phyloP scores from a whole-genome alignment of 2,113 vertebrate genomes.

The Myotis lucifugus region DNA sequence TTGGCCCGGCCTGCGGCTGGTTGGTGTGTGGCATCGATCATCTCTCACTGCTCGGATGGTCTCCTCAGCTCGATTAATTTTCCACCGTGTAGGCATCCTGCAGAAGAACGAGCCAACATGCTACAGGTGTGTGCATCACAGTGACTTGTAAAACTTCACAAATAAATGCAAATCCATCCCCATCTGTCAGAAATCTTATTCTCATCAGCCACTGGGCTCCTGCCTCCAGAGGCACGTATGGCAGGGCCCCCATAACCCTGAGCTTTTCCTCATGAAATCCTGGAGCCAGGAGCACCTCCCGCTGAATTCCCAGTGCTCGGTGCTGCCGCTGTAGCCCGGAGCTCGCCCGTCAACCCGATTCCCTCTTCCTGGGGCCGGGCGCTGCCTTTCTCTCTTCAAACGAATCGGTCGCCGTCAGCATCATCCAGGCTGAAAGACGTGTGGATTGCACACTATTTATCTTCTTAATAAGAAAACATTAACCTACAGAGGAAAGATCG shows the following conservation, averaged over 20 bases:
- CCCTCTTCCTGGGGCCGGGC: slow-evolving; percentile 69
- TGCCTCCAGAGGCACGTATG: slow-evolving; percentile 25
- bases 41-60: background rate
- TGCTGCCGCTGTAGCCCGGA: slow-evolving; percentile 72
- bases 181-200: background rate
- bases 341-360: slow-evolving; percentile 74
- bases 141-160: background rate
- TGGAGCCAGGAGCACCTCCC: slow-evolving; percentile 54
- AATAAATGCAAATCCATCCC: background rate
- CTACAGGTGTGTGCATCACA: background rate
- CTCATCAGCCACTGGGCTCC: no score
- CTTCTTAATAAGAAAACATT: slow-evolving; percentile 56
- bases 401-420: slow-evolving; percentile 70
- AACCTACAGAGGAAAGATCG: slow-evolving; percentile 65
- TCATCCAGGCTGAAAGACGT: slow-evolving; percentile 52
- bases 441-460: slow-evolving; percentile 74
- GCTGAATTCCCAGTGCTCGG: slow-evolving; percentile 71
- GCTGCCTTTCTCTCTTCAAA: slow-evolving; percentile 74
- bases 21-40: background rate
- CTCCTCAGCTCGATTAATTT: background rate
- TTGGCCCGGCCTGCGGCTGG: background rate
- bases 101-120: background rate
- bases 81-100: background rate
- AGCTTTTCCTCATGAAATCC: slow-evolving; percentile 44
- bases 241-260: slow-evolving; percentile 31